These are phyloP conservation scores for Champsocephalus esox DNA, from an alignment of 2,797 vertebrate genomes.

Conservation along the genomic window DNA sequence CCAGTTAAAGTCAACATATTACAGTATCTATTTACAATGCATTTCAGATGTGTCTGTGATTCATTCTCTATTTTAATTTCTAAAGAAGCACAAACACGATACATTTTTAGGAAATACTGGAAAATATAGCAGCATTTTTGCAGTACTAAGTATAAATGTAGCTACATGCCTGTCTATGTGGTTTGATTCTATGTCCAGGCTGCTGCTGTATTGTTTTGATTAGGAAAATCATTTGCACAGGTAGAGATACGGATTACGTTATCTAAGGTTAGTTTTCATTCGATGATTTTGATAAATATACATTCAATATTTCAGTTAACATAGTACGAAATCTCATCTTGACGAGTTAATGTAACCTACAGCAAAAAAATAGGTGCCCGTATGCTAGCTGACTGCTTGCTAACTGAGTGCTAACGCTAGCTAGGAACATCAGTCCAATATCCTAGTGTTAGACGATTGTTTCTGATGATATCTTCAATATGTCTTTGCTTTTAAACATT, in stretches of 20 bases:
- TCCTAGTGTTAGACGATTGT: neutral
- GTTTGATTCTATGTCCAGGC: neutral
- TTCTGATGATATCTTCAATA: neutral
- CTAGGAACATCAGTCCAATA: neutral
- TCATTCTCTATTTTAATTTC: accelerated
- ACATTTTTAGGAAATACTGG: neutral
- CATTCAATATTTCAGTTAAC: accelerated
- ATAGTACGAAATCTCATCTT: neutral
- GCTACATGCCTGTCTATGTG: constrained; percentile 11
- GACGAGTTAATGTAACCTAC: neutral
- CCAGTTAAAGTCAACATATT: neutral
- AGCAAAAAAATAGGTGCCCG: neutral
- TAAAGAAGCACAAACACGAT: neutral
- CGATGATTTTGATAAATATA: accelerated
- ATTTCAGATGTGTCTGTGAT: neutral
- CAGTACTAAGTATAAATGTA: accelerated
- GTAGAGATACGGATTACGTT: constrained; percentile 10
- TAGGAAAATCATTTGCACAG: constrained; percentile 35
- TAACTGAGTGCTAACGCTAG: constrained; percentile 14
- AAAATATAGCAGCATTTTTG: neutral
- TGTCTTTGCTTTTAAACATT: accelerated
- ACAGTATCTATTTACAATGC: neutral
- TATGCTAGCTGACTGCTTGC: neutral
- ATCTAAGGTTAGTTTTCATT: constrained; percentile 33
- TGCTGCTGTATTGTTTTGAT: constrained; percentile 75